Percentiles rank a stretch among this genome's conserved stretches.
phyloP scores from a whole-genome alignment of 2,113 vertebrate species.

The Hypanus sabinus region DNA sequence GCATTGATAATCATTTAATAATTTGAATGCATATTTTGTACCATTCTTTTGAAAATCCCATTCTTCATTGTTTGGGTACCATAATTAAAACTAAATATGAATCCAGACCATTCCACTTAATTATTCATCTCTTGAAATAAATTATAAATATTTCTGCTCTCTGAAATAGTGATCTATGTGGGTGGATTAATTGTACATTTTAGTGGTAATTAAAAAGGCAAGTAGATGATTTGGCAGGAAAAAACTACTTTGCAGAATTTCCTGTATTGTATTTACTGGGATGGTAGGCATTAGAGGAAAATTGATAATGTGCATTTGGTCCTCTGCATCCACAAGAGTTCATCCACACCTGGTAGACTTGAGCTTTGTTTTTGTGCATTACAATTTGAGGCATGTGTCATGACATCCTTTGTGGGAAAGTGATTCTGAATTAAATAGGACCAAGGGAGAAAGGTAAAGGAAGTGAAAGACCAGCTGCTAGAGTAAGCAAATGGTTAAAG shows the following conservation, averaged over 20 bases:
- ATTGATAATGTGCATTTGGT: background rate
- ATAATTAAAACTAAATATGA: background rate
- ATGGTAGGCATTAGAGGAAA: background rate
- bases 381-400: background rate
- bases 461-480: constrained; percentile 26
- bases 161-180: background rate
- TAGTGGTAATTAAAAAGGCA: background rate
- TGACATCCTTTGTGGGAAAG: background rate
- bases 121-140: background rate
- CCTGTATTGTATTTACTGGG: background rate
- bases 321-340: background rate
- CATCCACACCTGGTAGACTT: background rate
- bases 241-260: background rate
- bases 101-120: background rate
- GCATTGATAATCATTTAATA: background rate
- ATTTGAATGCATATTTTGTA: background rate
- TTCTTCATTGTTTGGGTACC: background rate
- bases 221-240: too few relatives aligned
- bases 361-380: background rate
- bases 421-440: background rate
- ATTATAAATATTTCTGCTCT: background rate
- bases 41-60: background rate
- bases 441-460: constrained; percentile 25
- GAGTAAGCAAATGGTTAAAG: constrained; percentile 35
- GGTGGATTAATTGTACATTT: background rate